Percentiles rank a stretch among this genome's conserved stretches.
These are phyloP conservation scores for Hydrochoerus hydrochaeris DNA, from an alignment of 2,113 vertebrate genomes.

Conservation along the genomic window DNA sequence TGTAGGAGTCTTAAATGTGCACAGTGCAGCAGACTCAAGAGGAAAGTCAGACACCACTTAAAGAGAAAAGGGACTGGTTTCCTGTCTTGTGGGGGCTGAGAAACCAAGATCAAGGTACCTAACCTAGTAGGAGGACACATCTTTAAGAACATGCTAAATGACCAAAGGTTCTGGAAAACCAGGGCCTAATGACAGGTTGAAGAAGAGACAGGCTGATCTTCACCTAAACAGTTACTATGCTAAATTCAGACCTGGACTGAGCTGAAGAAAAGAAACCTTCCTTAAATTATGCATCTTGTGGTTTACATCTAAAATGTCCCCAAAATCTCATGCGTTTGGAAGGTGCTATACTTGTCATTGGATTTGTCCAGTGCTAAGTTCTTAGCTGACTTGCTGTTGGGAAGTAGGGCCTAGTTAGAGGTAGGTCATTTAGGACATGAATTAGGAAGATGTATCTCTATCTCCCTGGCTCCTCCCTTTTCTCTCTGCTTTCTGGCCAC, in stretches of 20 bases:
- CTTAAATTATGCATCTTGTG: no score
- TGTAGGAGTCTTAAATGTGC: background rate
- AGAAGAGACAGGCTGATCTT: background rate
- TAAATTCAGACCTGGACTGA: background rate
- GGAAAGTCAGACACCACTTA: background rate
- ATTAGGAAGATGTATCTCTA: no score
- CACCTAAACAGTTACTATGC: background rate
- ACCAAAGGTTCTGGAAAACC: background rate
- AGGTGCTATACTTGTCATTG: no score
- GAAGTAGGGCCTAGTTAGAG: no score
- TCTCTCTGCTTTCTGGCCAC: no score
- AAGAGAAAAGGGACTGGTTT: background rate
- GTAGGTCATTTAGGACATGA: no score
- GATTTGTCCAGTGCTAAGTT: no score
- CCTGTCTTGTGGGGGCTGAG: background rate
- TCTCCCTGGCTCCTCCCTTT: no score
- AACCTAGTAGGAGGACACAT: background rate
- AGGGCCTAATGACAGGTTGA: background rate
- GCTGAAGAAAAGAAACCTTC: background rate
- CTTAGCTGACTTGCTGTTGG: no score
- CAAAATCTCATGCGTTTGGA: no score
- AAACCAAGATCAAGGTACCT: background rate
- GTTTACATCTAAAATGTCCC: no score
- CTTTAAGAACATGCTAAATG: background rate
- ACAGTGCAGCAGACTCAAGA: background rate